phyloP scores from a whole-genome alignment of 2,113 vertebrate species.

The Lophochroa leadbeateri region DNA sequence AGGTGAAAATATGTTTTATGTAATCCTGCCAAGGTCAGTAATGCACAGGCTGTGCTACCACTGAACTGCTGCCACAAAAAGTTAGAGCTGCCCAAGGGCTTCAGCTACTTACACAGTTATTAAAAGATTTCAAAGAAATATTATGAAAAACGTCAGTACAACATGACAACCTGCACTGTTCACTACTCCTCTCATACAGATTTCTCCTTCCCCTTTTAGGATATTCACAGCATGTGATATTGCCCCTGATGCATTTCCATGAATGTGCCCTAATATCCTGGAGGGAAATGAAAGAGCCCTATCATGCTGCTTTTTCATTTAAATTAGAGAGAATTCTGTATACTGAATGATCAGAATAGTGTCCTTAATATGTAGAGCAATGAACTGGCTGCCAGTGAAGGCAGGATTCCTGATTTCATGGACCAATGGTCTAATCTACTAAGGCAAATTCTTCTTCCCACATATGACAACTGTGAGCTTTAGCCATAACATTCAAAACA shows the following conservation, averaged over 20 bases:
- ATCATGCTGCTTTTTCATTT: conserved; percentile 60
- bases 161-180: background rate
- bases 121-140: conserved; percentile 35
- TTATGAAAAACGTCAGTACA: background rate
- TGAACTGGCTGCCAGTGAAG: background rate
- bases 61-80: background rate
- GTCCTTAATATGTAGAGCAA: conserved; percentile 29
- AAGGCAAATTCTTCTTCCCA: conserved; percentile 59
- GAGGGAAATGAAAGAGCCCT: conserved; percentile 59
- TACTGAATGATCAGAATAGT: conserved; percentile 6
- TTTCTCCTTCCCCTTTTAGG: conserved; percentile 1
- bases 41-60: background rate
- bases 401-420: conserved; percentile 60
- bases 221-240: conserved; percentile 18
- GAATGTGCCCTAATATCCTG: conserved; percentile 57
- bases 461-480: conserved; percentile 56
- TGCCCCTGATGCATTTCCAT: background rate
- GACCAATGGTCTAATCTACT: conserved; percentile 56
- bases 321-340: conserved; percentile 45
- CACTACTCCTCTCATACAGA: background rate
- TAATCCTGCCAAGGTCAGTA: background rate
- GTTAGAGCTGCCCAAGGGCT: background rate
- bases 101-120: background rate
- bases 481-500: conserved; percentile 51
- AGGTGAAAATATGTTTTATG: background rate